phyloP scores from a whole-genome alignment of 2,113 vertebrate species.

The Pseudopipra pipra region DNA sequence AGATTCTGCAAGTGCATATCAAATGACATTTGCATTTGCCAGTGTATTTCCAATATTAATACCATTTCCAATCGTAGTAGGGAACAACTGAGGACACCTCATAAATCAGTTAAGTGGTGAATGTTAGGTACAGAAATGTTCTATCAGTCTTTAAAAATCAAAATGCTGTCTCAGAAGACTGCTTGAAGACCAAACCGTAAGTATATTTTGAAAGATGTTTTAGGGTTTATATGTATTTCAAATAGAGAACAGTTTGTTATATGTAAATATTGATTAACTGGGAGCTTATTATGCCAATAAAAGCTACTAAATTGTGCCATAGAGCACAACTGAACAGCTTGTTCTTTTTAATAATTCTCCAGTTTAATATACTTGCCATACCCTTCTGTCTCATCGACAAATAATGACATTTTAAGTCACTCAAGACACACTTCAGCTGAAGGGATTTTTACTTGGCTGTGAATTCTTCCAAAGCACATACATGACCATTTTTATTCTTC shows the following conservation, averaged over 20 bases:
- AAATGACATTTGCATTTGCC: background rate
- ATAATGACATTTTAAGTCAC: background rate
- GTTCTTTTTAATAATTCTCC: background rate
- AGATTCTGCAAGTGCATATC: background rate
- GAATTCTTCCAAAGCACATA: background rate
- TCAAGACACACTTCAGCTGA: background rate
- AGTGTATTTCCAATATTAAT: background rate
- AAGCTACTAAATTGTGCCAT: background rate
- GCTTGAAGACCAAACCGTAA: background rate
- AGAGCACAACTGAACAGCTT: background rate
- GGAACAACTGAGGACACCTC: background rate
- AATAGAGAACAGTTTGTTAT: background rate
- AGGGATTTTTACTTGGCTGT: background rate
- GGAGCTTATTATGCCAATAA: background rate
- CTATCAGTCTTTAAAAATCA: background rate
- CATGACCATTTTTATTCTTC: background rate
- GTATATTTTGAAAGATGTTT: background rate
- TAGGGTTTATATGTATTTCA: background rate
- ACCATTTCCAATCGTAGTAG: background rate
- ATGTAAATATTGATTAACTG: background rate
- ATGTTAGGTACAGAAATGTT: background rate
- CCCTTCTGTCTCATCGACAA: background rate
- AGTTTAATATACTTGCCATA: background rate
- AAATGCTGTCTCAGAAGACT: background rate
- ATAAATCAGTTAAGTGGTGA: background rate